Base-by-base conservation (phyloP, 2,797 vertebrate genomes). In the Chanos chanos region DNA sequence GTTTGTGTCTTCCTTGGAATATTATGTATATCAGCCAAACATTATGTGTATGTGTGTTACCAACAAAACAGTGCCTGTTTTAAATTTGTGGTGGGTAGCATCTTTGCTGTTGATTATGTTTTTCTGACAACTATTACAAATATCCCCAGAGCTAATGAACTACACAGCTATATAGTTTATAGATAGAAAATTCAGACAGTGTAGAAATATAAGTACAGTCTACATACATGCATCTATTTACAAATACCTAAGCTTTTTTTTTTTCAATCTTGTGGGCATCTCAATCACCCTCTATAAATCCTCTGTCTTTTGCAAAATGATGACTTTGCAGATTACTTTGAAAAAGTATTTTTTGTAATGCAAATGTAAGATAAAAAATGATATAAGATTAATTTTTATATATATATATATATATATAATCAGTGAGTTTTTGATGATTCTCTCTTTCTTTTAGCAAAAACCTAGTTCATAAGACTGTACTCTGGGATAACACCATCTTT, bases 1-100 rank as follows among this genome's bases (percentile, higher is more conserved):
- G 4, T 10, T 44, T 10, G 43, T 28, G 54, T 66, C 63, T 59
- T 66, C 63, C 63, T 34, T 36, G 21, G 34, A 5, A 8, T 24
- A 18, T 13, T 4, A 3, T 52, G 52, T 39, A 51, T 51, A 44
- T 44, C 3, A 9, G 5, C 10, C 3, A 41, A 15, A 18, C 19
- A 8, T n/a, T n/a, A n/a, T n/a, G 10, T 19, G 1, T 43, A 19
- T 5, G 40, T 2, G 5, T 43, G 40, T 22, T 40, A 43, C 25
- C 47, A 5, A 30, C 47, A 49, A 47, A 10, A 30, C 27, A 9
- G 47, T 49, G 47, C 47, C 45, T 49, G 27, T 25, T 10, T 49
- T 31, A 31, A 31, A 31, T 49, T n/a, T n/a, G n/a, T n/a, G n/a
- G n/a, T n/a, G n/a, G n/a, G n/a, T n/a, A n/a, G n/a, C n/a, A n/a